Conservation (phyloP, 2,888 invertebrate genomes). For the Erebia ligea region DNA sequence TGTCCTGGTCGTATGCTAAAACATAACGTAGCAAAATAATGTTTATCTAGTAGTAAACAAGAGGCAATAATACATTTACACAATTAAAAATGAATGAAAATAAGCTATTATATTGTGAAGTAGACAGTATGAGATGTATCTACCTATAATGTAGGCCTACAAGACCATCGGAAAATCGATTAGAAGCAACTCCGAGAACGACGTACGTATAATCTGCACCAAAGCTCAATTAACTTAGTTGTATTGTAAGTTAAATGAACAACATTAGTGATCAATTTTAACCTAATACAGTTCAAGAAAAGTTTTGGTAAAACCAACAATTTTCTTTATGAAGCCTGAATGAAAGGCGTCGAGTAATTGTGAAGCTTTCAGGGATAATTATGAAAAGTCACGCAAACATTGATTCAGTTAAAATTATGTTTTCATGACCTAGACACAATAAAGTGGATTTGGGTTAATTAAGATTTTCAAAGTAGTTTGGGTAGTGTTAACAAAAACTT, state of each 20-base stretch:
- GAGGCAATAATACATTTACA: neutral
- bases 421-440: conserved; percentile 16
- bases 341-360: conserved; percentile 66
- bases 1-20: conserved; percentile 57
- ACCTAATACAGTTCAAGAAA: conserved; percentile 73
- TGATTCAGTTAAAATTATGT: conserved; percentile 52
- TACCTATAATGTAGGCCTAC: neutral
- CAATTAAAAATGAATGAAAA: no score
- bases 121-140: neutral
- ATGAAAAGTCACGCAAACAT: conserved; percentile 73
- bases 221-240: conserved; percentile 1
- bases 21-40: neutral
- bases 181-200: neutral
- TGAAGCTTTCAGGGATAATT: conserved; percentile 72
- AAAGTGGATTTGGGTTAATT: conserved; percentile 18
- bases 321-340: conserved; percentile 78
- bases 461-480: neutral
- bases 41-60: neutral
- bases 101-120: no score
- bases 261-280: conserved; percentile 78
- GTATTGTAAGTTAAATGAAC: conserved; percentile 57
- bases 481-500: neutral
- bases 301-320: conserved; percentile 77
- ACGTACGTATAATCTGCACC: neutral
- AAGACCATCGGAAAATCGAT: neutral